Conservation (phyloP, 1,140 invertebrate species). For the Thaumetopoea pityocampa region DNA sequence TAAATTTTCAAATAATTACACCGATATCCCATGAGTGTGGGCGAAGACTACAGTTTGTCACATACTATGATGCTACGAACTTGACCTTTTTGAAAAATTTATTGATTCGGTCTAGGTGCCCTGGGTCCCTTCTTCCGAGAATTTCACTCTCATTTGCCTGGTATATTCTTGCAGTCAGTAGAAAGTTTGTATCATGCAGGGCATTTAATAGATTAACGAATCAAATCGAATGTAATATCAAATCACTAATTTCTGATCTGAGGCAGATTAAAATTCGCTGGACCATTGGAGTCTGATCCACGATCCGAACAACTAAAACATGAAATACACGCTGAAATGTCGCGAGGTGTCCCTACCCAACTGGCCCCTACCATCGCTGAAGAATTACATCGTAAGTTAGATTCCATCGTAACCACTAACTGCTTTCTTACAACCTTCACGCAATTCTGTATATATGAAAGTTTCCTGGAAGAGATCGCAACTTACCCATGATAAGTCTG, state of each 20-base stretch:
- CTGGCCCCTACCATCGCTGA: slow-evolving; percentile 32
- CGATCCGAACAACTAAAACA: slow-evolving; percentile 35
- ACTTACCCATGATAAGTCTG: no score
- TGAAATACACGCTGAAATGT: slow-evolving; percentile 39
- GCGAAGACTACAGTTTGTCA: no score
- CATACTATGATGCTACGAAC: no score
- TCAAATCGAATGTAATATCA: not conserved
- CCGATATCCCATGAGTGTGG: no score
- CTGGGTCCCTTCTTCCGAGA: no score
- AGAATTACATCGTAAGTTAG: slow-evolving; percentile 28
- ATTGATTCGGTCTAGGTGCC: no score
- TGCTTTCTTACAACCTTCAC: no score
- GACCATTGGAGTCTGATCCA: slow-evolving; percentile 29
- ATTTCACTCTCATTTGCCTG: no score
- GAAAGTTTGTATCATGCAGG: not conserved
- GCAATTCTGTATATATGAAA: no score
- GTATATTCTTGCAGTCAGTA: not conserved
- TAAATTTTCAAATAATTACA: not conserved
- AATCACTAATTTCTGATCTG: not conserved
- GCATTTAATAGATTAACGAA: not conserved
- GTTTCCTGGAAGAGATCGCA: no score
- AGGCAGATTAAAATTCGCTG: slow-evolving; percentile 33
- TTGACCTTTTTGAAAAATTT: no score
- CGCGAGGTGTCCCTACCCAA: slow-evolving; percentile 31
- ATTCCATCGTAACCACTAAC: no score